phyloP scores from a whole-genome alignment of 1,140 invertebrate genomes.

The Megalonaias nervosa region DNA sequence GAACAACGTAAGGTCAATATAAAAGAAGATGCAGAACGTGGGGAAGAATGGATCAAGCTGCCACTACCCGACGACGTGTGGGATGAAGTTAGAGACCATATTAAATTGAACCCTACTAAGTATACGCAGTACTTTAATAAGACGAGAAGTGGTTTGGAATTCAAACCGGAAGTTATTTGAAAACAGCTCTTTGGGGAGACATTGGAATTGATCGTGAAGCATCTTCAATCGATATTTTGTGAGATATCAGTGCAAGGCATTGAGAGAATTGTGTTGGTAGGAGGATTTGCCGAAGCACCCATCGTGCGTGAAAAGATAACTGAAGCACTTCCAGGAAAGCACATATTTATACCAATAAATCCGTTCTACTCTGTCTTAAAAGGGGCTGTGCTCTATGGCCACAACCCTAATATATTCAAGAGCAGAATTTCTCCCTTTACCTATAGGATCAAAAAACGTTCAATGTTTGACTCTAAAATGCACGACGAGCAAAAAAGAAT shows the following conservation, averaged over 20 bases:
- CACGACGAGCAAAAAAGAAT: constrained; percentile 17
- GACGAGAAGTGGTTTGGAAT: not conserved
- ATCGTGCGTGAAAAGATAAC: constrained; percentile 10
- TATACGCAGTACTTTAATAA: not conserved
- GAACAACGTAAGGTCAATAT: constrained; percentile 19
- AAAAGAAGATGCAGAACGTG: not conserved
- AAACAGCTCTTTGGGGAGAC: not conserved
- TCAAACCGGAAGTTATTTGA: not conserved
- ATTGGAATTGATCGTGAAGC: not conserved
- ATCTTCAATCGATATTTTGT: not conserved
- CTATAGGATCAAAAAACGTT: constrained; percentile 10
- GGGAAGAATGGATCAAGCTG: too few relatives aligned
- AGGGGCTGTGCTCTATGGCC: constrained; percentile 25
- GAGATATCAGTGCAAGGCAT: not conserved
- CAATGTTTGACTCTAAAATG: constrained; percentile 7
- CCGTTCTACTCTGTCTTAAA: constrained; percentile 17
- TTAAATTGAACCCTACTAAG: not conserved
- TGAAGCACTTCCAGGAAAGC: not conserved
- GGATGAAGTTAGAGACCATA: not conserved
- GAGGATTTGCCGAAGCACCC: constrained; percentile 25
- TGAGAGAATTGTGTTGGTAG: constrained; percentile 13
- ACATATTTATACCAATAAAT: constrained; percentile 19
- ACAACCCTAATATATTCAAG: constrained; percentile 11
- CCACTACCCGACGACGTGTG: too few relatives aligned
- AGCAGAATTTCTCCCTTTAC: constrained; percentile 18